These are phyloP conservation scores for Perizoma flavofasciatum DNA, from an alignment of 2,888 invertebrate genomes.

Conservation along the genomic window DNA sequence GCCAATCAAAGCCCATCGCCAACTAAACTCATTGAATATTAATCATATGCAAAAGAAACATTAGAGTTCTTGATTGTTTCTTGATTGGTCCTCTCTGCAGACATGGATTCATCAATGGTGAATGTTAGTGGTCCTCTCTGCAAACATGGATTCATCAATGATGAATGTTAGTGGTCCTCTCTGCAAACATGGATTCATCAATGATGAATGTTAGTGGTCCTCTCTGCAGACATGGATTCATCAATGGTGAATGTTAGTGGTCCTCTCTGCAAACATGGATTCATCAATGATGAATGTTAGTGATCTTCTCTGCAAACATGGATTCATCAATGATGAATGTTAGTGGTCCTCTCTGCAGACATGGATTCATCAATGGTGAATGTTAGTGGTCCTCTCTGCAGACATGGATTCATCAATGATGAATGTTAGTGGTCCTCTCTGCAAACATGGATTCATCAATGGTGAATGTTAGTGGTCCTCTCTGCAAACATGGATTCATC, in stretches of 20 bases:
- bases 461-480: no score
- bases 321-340: no score
- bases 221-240: constrained; percentile 42
- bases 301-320: no score
- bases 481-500: no score
- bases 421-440: no score
- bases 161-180: constrained; percentile 41
- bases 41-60: background rate
- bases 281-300: no score
- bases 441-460: no score
- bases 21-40: background rate
- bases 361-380: no score
- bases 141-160: constrained; percentile 36
- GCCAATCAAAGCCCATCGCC: constrained; percentile 40
- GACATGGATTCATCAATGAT: no score
- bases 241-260: constrained; percentile 35
- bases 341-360: no score
- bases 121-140: constrained; percentile 43
- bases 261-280: constrained; percentile 44
- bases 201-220: constrained; percentile 38
- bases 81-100: constrained; percentile 42
- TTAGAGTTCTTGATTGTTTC: constrained; percentile 22
- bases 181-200: constrained; percentile 39
- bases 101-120: constrained; percentile 41
- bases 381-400: no score